A percentile compares a stretch with the other conserved stretches of the same genome.
Conservation (phyloP, 2,797 vertebrate genomes). For the Myotis findleyi region DNA sequence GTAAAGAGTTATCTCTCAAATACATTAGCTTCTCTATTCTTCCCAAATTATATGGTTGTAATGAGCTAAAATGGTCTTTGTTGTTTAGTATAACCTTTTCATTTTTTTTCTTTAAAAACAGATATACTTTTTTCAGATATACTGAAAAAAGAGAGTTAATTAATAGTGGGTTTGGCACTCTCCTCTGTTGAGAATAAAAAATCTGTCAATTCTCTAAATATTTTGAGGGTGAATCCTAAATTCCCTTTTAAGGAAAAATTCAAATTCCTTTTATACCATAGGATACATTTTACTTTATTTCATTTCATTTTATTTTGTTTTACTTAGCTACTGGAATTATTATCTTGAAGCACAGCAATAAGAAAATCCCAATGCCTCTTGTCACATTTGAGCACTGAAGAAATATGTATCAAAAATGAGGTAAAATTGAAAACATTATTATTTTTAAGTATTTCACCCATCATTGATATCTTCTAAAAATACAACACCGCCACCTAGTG, state of each 20-base stretch:
- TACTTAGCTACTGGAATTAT: background rate
- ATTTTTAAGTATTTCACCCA: background rate
- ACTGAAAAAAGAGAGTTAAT: background rate
- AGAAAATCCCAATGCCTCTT: background rate
- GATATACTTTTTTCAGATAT: background rate
- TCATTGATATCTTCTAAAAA: background rate
- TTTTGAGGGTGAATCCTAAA: background rate
- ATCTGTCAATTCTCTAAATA: background rate
- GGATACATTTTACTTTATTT: background rate
- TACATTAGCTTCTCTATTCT: background rate
- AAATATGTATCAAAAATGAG: slow-evolving; percentile 19
- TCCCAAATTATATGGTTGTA: background rate
- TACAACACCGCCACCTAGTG: slow-evolving; percentile 74
- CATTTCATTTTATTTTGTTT: background rate
- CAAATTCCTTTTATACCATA: background rate
- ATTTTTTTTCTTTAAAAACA: background rate
- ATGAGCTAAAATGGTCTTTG: background rate
- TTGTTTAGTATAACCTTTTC: background rate
- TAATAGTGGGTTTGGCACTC: background rate
- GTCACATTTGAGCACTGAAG: background rate
- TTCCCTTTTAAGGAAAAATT: background rate
- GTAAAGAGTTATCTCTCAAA: background rate
- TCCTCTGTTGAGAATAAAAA: background rate
- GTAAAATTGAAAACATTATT: background rate
- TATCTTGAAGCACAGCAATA: background rate